Base-by-base conservation (phyloP, 2,888 invertebrate genomes). In the Tenodera sinensis region DNA sequence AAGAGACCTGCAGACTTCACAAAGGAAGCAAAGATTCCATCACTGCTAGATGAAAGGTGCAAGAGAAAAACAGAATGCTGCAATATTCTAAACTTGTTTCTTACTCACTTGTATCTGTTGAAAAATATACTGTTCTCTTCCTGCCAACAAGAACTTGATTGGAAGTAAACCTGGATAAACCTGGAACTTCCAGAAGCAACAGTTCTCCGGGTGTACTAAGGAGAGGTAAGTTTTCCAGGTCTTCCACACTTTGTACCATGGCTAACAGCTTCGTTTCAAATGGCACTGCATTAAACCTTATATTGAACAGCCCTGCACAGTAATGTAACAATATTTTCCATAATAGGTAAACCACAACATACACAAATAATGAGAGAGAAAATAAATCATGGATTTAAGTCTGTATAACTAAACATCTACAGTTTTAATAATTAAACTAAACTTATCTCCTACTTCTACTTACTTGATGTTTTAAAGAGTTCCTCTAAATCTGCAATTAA, bases 81-180 rank as follows among this genome's bases (percentile, higher is more conserved):
- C 12, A 12, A 12, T 42, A 42, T 42, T 42, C 42, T 42, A 42
- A 6, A 42, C 1, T 42, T 42, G 42, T 42, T 42, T 85, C 83
- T 30, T 86, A 91, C 93, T 93, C 91, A 96, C 96, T 94, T 91
- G 95, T 94, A 89, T 94, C 93, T 89, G 94, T 93, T 85, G 95
- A 95, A 90, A 96, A 96, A 91, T 96, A 94, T 86, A 96, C 93
- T 9, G 95, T 94, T 89, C 96, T 94, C 84, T 95, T 95, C 0
- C 93, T 93, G 0, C 95, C 95, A 6, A 96, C 92, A 92, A 96
- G 94, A 1, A 95, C 94, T 82, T 91, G 88, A 9, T 89, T 89
- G 28, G 90, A 87, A 71, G 91, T 90, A 30, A 91, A 90, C 54
- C 91, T 88, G 9, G 90, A 54, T 14, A 96, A 92, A 28, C 94